A percentile compares a stretch with the other conserved stretches of the same genome.
These are phyloP conservation scores for Drosophila serrata DNA, from an alignment of 1,140 invertebrate genomes.

Conservation along the genomic window DNA sequence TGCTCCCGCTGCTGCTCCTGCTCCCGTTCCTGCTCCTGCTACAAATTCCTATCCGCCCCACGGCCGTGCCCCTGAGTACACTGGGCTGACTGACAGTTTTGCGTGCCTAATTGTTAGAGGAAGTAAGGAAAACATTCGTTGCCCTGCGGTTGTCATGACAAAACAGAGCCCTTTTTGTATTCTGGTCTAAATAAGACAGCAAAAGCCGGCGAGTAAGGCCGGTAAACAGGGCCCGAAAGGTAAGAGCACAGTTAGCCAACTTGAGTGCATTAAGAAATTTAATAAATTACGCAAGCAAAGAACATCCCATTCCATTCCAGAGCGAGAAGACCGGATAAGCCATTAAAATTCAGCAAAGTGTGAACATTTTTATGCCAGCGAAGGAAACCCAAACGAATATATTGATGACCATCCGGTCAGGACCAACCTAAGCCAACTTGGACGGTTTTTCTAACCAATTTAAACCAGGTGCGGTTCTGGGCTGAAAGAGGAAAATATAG, in stretches of 20 bases:
- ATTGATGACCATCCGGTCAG: slow-evolving; percentile 15
- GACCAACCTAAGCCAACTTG: not conserved
- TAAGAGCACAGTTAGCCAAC: slow-evolving; percentile 1
- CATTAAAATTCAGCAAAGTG: slow-evolving; percentile 22
- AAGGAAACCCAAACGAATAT: slow-evolving; percentile 18
- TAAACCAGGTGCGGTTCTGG: slow-evolving; percentile 8
- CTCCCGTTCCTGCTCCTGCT: not conserved
- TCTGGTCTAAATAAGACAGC: slow-evolving; percentile 24
- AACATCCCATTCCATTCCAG: not conserved
- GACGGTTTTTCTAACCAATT: not conserved
- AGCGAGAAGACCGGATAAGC: not conserved
- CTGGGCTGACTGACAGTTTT: slow-evolving; percentile 36
- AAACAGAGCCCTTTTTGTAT: not conserved
- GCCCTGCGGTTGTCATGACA: slow-evolving; percentile 41
- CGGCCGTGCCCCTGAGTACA: slow-evolving; percentile 26
- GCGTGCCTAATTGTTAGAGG: slow-evolving; percentile 73
- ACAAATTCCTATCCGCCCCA: not conserved
- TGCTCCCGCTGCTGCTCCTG: not conserved
- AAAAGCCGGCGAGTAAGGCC: not conserved
- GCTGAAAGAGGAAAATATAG: too few relatives aligned
- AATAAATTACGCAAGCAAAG: slow-evolving; percentile 19
- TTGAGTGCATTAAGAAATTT: slow-evolving; percentile 22
- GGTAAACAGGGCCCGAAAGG: slow-evolving; percentile 1
- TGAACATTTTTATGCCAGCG: slow-evolving; percentile 15
- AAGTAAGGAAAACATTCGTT: slow-evolving; percentile 51